Conservation (phyloP, 2,797 vertebrate genomes). For the Sebastes vulpes region DNA sequence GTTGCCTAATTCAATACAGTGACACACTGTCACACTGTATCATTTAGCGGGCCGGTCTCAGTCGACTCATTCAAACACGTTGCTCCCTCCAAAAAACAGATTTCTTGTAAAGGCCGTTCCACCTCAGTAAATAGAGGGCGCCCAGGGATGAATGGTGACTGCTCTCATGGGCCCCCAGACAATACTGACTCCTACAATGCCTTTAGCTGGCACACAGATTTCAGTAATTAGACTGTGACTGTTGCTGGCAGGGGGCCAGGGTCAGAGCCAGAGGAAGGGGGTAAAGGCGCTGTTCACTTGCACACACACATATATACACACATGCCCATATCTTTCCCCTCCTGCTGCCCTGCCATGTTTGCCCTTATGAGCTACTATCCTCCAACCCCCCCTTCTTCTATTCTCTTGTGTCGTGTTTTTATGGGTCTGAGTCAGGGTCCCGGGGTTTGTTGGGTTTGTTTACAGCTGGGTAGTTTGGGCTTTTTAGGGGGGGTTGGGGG, state of each 20-base stretch:
- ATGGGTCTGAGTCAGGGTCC: conserved; percentile 78
- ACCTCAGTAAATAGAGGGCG: conserved; percentile 80
- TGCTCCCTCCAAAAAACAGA: conserved; percentile 64
- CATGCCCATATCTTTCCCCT: conserved; percentile 39
- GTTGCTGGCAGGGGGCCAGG: conserved; percentile 82
- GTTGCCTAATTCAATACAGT: conserved; percentile 39
- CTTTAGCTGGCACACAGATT: conserved; percentile 84
- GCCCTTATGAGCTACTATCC: conserved; percentile 64
- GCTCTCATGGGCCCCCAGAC: conserved; percentile 74
- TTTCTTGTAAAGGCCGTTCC: conserved; percentile 72
- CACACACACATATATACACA: conserved; percentile 3
- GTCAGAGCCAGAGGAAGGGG: conserved; percentile 64
- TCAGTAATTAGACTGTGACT: conserved; percentile 86
- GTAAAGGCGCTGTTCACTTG: conserved; percentile 47
- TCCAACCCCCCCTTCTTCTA: conserved; percentile 20
- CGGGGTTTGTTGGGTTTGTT: conserved; percentile 78
- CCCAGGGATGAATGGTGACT: conserved; percentile 75
- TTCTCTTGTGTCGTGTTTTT: conserved; percentile 74
- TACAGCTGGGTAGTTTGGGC: conserved; percentile 71
- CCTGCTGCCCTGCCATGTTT: conserved; percentile 55
- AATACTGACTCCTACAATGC: conserved; percentile 83
- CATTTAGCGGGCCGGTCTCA: conserved; percentile 47
- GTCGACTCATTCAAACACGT: conserved; percentile 59
- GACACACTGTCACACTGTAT: conserved; percentile 62
- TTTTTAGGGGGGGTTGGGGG: conserved; percentile 36